Base-by-base conservation (phyloP, 2,113 vertebrate genomes). In the Ursus arctos region DNA sequence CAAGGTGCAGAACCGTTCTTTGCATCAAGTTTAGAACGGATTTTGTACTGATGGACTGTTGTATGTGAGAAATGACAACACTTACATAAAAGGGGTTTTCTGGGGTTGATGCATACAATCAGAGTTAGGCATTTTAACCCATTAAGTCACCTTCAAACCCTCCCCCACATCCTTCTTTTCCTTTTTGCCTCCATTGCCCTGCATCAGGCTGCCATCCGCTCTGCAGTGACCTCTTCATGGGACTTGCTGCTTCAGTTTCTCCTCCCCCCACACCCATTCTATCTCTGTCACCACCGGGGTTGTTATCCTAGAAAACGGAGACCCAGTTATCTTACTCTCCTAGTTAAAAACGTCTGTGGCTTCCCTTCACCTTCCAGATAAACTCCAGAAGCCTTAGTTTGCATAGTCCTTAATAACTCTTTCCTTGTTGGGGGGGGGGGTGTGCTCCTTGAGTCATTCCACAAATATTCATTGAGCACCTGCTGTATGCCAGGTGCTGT, bases 271-370 rank as follows among this genome's bases (percentile, higher is more conserved):
- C 72, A 55, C 69, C 55, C 49, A 0, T 71, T 49, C 53, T 79
- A 0, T 53, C 90, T 31, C 2, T 55, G 40, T 74, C 69, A 24
- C 53, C 47, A 74, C 22, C 85, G 90, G 63, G 84, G 85, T 28
- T 82, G 67, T 28, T 79, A 67, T 76, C 86, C 97, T 69, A 24
- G 77, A 86, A 91, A 81, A 81, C 49, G 88, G 67, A 89, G 51
- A 63, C 14, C 65, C 1, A 0, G 33, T 91, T 36, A 24, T 61
- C 82, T 74, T 40, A 28, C 33, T 59, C 31, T 36, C 22, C 92
- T 55, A 33, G 47, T 67, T 85, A 79, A 57, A 93, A 63, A 26
- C 1, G 1, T 18, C n/a, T 16, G 43, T 16, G 36, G 33, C 51
- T 80, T 84, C 83, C 61, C n/a, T 51, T 63, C 69, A 63, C 22